Conservation (phyloP, 2,113 vertebrate species). For the Zingel zingel region DNA sequence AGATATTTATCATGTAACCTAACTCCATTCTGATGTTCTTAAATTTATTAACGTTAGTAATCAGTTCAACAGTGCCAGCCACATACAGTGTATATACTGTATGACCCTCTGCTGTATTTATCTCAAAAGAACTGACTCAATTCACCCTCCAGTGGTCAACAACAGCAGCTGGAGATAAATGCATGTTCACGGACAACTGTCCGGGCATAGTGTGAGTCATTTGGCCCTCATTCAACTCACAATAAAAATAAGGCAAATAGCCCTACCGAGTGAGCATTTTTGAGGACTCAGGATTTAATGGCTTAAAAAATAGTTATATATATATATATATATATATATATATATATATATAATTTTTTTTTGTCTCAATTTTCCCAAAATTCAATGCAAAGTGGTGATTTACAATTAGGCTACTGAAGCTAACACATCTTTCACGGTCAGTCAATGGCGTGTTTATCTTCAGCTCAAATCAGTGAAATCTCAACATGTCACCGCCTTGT, state of each 20-base stretch:
- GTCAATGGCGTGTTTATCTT: background rate
- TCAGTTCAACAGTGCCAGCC: background rate
- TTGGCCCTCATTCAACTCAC: background rate
- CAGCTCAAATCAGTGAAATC: background rate
- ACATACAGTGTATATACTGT: background rate
- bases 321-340: background rate
- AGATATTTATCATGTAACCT: background rate
- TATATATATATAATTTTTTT: too few species aligned
- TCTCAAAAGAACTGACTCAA: constrained; percentile 33
- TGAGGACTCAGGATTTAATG: background rate
- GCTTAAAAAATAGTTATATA: background rate
- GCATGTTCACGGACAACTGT: constrained; percentile 4
- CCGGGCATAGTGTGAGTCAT: background rate
- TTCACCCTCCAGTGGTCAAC: constrained; percentile 62
- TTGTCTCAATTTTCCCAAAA: background rate
- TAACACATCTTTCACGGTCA: background rate
- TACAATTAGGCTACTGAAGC: background rate
- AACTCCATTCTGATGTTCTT: background rate
- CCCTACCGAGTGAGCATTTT: background rate
- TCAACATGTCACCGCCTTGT: background rate
- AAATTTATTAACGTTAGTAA: background rate
- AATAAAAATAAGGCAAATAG: background rate
- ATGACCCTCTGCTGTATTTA: constrained; percentile 1
- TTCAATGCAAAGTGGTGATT: background rate
- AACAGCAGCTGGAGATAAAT: constrained; percentile 6